Evolutionary conservation across 1,140 invertebrate genomes (phyloP).

Genomic region (Hycleus cichorii): DNA sequence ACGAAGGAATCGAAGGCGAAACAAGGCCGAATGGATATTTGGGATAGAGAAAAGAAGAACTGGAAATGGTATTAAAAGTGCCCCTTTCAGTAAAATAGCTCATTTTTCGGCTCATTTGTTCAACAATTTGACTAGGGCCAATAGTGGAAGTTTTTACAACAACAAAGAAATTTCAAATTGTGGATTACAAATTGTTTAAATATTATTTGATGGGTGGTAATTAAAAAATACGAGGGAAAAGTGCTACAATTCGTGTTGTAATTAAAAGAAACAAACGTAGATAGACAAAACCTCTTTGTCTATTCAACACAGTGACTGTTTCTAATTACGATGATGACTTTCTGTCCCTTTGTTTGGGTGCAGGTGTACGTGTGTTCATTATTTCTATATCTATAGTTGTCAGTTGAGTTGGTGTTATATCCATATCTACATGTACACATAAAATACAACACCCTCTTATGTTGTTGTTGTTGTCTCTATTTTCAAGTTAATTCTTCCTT

Average conservation of each 20-base stretch:
- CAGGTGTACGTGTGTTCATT: conserved; percentile 26
- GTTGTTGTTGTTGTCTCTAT: background rate
- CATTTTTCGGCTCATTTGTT: conserved; percentile 39
- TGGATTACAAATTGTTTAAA: background rate
- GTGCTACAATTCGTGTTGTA: conserved; percentile 10
- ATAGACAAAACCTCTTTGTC: no score
- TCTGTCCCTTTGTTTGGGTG: conserved; percentile 21
- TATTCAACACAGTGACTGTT: conserved; percentile 6
- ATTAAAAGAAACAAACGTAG: conserved; percentile 4
- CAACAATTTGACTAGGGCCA: conserved; percentile 16
- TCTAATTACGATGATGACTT: conserved; percentile 24
- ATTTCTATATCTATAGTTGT: conserved; percentile 19
- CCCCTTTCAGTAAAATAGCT: conserved; percentile 30
- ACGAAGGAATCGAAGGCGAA: no score
- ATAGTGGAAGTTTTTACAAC: background rate
- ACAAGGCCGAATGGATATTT: no score
- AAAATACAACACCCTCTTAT: background rate
- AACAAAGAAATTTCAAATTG: background rate
- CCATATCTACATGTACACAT: background rate
- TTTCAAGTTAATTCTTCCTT: conserved; percentile 3
- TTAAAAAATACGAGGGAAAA: background rate
- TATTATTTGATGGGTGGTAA: background rate
- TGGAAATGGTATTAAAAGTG: conserved; percentile 31
- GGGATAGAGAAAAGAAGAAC: no score
- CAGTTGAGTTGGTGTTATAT: conserved; percentile 18